phyloP scores from a whole-genome alignment of 2,113 vertebrate species.

The Pelobates fuscus region DNA sequence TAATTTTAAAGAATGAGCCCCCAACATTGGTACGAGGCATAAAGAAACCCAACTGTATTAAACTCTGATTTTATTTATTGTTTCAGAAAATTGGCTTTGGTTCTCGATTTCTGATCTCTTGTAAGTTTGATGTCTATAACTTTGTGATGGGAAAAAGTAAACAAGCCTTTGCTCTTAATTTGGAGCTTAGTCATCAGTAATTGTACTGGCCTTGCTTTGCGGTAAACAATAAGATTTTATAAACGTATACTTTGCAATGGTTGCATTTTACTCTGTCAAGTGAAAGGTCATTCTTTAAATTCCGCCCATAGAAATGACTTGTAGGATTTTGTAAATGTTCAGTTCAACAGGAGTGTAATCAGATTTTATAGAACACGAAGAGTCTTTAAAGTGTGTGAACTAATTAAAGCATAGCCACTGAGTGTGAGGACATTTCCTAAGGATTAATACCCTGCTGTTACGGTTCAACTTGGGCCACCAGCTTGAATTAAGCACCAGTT shows the following conservation, averaged over 20 bases:
- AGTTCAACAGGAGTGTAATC: constrained; percentile 22
- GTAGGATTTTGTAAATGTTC: constrained; percentile 18
- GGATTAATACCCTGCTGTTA: constrained; percentile 31
- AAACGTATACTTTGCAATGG: not conserved
- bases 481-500: constrained; percentile 20
- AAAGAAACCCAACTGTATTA: no score
- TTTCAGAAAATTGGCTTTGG: not conserved
- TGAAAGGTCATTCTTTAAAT: constrained; percentile 2
- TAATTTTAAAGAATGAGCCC: no score
- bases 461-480: constrained; percentile 36
- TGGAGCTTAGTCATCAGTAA: not conserved
- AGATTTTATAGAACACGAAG: constrained; percentile 37
- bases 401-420: constrained; percentile 40
- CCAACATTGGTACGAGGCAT: no score
- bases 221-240: no score
- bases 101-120: not conserved
- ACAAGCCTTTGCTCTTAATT: not conserved
- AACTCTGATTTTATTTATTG: not conserved
- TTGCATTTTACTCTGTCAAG: not conserved
- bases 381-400: constrained; percentile 47
- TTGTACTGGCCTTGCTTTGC: not conserved
- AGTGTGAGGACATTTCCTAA: constrained; percentile 28
- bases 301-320: constrained; percentile 15
- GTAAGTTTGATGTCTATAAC: not conserved
- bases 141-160: not conserved